Evolutionary conservation across 2,113 vertebrate species (phyloP).

Genomic region (Rhegmatorhina hoffmannsi): DNA sequence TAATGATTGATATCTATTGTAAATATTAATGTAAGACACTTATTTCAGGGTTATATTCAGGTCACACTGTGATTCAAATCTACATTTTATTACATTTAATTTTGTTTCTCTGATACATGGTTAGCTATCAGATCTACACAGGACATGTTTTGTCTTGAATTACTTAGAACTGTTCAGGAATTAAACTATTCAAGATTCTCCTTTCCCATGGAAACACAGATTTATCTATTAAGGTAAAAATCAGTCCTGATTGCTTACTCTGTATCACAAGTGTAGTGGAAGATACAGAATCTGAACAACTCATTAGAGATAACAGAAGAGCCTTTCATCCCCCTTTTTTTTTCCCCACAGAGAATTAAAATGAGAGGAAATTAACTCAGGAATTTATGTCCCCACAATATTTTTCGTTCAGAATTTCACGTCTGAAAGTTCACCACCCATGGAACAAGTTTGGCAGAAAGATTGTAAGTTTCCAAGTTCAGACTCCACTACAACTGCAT

Average conservation of each 20-base stretch:
- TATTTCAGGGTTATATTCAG: constrained; percentile 1
- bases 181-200: background rate
- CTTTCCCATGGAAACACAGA: background rate
- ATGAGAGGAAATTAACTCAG: background rate
- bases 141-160: background rate
- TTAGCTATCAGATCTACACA: background rate
- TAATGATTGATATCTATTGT: constrained; percentile 29
- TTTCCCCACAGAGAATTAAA: background rate
- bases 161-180: background rate
- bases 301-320: background rate
- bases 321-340: background rate
- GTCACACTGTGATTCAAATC: constrained; percentile 21
- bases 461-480: background rate
- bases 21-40: constrained; percentile 35
- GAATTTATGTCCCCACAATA: background rate
- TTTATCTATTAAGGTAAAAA: background rate
- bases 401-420: background rate
- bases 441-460: background rate
- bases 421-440: background rate
- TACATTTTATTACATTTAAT: background rate
- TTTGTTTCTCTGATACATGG: background rate
- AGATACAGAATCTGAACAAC: background rate
- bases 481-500: background rate
- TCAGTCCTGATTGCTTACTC: background rate
- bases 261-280: background rate